A percentile compares a stretch with the other conserved stretches of the same genome.
phyloP scores from a whole-genome alignment of 1,140 invertebrate species.

The Chrysopa pallens region DNA sequence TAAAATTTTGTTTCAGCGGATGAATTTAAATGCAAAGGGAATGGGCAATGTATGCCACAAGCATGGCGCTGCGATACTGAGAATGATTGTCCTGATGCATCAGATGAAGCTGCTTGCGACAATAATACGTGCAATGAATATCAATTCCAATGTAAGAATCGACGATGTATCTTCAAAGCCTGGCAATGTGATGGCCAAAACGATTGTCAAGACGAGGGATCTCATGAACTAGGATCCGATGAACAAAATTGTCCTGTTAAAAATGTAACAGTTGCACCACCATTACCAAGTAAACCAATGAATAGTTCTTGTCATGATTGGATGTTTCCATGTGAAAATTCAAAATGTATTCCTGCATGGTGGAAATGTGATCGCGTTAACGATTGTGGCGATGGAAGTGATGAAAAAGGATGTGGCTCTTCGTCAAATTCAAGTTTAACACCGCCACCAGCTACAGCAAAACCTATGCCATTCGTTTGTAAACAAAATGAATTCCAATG shows the following conservation, averaged over 20 bases:
- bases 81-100: constrained; percentile 17
- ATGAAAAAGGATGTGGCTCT: constrained; percentile 32
- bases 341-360: constrained; percentile 68
- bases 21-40: constrained; percentile 16
- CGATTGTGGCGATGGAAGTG: constrained; percentile 64
- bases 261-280: constrained; percentile 23
- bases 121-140: constrained; percentile 34
- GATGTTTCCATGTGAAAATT: constrained; percentile 56
- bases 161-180: constrained; percentile 48
- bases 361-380: constrained; percentile 47
- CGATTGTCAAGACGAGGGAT: constrained; percentile 34
- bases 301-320: constrained; percentile 40
- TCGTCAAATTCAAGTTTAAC: constrained; percentile 1
- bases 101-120: constrained; percentile 24
- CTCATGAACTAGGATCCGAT: constrained; percentile 37
- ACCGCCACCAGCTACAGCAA: constrained; percentile 7
- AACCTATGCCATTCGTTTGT: constrained; percentile 19
- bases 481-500: constrained; percentile 45
- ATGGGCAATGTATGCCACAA: constrained; percentile 39
- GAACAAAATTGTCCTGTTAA: constrained; percentile 45
- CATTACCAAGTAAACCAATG: constrained; percentile 15
- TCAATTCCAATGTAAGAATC: constrained; percentile 41
- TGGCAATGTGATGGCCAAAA: constrained; percentile 59
- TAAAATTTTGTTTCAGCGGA: constrained; percentile 7
- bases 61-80: constrained; percentile 37